Conservation (phyloP, 2,113 vertebrate genomes). For the Sclerurus mexicanus region DNA sequence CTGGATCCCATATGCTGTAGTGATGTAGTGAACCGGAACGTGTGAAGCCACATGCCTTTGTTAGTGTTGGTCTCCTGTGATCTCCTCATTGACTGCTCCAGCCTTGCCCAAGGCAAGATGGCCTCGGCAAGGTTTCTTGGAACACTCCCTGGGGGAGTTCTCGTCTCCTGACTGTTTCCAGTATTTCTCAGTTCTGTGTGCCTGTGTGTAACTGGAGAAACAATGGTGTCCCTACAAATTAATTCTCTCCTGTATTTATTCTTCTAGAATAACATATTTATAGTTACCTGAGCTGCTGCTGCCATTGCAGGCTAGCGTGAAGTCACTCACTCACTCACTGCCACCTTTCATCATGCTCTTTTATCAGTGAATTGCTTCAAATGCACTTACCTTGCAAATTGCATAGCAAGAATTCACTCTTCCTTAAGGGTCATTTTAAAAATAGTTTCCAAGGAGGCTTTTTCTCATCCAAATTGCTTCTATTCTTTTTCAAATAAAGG, state of each 20-base stretch:
- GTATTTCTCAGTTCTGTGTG: background rate
- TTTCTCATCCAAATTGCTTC: background rate
- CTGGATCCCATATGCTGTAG: background rate
- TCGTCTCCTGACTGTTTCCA: background rate
- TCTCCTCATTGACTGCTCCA: background rate
- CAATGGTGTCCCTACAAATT: background rate
- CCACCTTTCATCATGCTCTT: slow-evolving; percentile 2
- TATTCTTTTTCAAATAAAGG: background rate
- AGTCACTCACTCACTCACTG: slow-evolving; percentile 4
- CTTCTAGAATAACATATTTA: background rate
- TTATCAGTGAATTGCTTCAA: slow-evolving; percentile 19
- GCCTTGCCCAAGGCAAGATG: background rate
- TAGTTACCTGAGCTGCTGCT: background rate
- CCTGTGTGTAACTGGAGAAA: background rate
- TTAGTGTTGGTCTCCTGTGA: background rate
- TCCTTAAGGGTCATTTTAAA: slow-evolving; percentile 19
- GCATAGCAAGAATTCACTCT: slow-evolving; percentile 19
- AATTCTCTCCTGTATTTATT: background rate
- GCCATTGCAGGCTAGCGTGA: background rate
- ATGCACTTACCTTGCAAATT: slow-evolving; percentile 37
- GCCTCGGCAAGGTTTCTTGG: background rate
- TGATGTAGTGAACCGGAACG: background rate
- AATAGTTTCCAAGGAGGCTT: slow-evolving; percentile 16
- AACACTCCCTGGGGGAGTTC: background rate
- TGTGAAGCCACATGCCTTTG: background rate